phyloP scores from a whole-genome alignment of 2,797 vertebrate genomes.

The Gouania willdenowi region DNA sequence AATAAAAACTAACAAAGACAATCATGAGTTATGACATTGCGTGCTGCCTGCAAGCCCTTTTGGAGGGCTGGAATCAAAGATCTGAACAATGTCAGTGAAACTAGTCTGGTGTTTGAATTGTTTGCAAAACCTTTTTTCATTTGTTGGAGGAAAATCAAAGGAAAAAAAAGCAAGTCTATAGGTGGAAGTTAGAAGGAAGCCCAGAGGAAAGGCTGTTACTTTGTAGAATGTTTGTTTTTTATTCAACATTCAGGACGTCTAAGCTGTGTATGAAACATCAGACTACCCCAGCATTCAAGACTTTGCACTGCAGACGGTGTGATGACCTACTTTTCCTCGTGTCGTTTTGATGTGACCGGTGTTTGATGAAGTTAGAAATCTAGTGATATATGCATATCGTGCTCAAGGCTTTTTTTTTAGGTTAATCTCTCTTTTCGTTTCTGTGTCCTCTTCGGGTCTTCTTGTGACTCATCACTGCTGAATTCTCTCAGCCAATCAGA shows the following conservation, averaged over 20 bases:
- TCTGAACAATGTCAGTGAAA: too few species aligned
- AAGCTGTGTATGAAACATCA: constrained; percentile 7
- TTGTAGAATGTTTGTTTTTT: constrained; percentile 10
- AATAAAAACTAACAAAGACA: too few species aligned
- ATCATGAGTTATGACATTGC: too few species aligned
- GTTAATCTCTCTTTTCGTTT: constrained; percentile 2
- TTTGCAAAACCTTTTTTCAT: too few species aligned
- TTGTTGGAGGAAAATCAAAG: too few species aligned
- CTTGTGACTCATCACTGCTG: constrained; percentile 73
- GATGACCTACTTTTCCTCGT: constrained; percentile 33
- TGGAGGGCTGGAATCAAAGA: too few species aligned
- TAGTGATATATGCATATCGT: background rate
- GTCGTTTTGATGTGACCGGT: background rate
- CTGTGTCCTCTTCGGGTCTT: constrained; percentile 23
- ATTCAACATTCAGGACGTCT: background rate
- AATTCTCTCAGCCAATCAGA: constrained; percentile 59
- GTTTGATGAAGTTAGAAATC: background rate
- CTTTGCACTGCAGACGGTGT: constrained; percentile 2
- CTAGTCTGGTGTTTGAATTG: too few species aligned
- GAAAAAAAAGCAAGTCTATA: too few species aligned
- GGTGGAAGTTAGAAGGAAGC: constrained; percentile 5
- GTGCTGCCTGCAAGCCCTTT: too few species aligned
- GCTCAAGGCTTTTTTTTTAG: too few species aligned
- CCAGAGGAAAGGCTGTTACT: constrained; percentile 11
- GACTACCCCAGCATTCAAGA: constrained; percentile 1